Conservation (phyloP, 2,113 vertebrate genomes). For the Phalacrocorax carbo region DNA sequence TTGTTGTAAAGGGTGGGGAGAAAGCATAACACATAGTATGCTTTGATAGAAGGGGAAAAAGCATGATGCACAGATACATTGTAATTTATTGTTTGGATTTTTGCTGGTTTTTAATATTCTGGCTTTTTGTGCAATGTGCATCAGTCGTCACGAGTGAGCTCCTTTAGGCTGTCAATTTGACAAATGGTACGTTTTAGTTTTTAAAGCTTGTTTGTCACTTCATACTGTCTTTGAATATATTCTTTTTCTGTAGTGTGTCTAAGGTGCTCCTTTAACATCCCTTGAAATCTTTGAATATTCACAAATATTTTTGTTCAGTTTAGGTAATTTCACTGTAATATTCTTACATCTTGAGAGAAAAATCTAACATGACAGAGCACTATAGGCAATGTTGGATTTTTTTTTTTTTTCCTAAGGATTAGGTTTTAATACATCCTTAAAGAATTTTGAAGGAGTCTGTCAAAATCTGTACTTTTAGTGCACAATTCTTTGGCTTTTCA, state of each 20-base stretch:
- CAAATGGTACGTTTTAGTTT: constrained; percentile 37
- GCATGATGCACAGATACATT: neutral
- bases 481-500: neutral
- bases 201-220: constrained; percentile 27
- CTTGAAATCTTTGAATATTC: constrained; percentile 3
- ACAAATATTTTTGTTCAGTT: neutral
- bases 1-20: neutral
- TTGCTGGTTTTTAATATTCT: constrained; percentile 11
- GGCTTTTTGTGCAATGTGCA: neutral
- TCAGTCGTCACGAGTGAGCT: neutral
- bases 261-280: neutral
- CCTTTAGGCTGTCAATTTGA: constrained; percentile 25
- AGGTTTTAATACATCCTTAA: neutral
- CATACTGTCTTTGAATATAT: neutral
- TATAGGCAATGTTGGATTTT: neutral
- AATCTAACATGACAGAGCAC: neutral
- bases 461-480: neutral
- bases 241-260: neutral
- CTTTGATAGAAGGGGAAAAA: neutral
- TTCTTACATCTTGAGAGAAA: neutral
- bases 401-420: neutral
- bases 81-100: constrained; percentile 17
- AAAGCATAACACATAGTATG: neutral
- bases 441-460: neutral
- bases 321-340: neutral